phyloP scores from a whole-genome alignment of 2,797 vertebrate species.

The Bovichtus variegatus region DNA sequence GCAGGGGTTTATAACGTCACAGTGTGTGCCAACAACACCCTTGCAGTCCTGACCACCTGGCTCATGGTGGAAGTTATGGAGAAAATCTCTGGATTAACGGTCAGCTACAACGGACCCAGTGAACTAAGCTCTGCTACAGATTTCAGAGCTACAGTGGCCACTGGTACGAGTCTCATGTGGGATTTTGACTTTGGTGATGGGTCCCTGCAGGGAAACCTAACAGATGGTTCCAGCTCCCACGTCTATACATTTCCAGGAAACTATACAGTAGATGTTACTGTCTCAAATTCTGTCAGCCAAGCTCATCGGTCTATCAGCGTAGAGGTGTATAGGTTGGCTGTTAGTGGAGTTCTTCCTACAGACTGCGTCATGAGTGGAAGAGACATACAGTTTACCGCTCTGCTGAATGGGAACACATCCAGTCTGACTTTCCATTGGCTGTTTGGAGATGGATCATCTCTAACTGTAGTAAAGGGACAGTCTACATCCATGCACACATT shows the following conservation, averaged over 20 bases:
- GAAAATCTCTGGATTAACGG: conserved; percentile 73
- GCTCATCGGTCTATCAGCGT: conserved; percentile 59
- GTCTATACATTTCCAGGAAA: conserved; percentile 79
- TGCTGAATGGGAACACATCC: conserved; percentile 73
- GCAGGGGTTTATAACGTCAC: conserved; percentile 82
- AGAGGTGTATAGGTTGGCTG: conserved; percentile 75
- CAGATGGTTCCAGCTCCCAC: conserved; percentile 67
- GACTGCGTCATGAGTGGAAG: conserved; percentile 70
- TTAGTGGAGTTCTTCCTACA: conserved; percentile 73
- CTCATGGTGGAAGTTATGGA: conserved; percentile 76
- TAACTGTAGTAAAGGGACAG: conserved; percentile 62
- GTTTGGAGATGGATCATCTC: conserved; percentile 80
- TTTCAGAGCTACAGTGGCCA: conserved; percentile 71
- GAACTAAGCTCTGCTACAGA: conserved; percentile 72
- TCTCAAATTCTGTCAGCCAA: conserved; percentile 76
- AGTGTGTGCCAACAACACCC: conserved; percentile 75
- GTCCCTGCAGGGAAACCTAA: conserved; percentile 59
- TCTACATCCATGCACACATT: conserved; percentile 75
- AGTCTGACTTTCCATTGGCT: conserved; percentile 80
- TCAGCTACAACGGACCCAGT: conserved; percentile 67
- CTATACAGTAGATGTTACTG: conserved; percentile 76
- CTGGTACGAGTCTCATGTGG: conserved; percentile 80
- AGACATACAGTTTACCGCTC: conserved; percentile 62
- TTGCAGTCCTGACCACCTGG: conserved; percentile 66
- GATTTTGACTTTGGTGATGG: conserved; percentile 87